Evolutionary conservation across 2,797 vertebrate species (phyloP).

Genomic region (Sebastes hopkinsi): DNA sequence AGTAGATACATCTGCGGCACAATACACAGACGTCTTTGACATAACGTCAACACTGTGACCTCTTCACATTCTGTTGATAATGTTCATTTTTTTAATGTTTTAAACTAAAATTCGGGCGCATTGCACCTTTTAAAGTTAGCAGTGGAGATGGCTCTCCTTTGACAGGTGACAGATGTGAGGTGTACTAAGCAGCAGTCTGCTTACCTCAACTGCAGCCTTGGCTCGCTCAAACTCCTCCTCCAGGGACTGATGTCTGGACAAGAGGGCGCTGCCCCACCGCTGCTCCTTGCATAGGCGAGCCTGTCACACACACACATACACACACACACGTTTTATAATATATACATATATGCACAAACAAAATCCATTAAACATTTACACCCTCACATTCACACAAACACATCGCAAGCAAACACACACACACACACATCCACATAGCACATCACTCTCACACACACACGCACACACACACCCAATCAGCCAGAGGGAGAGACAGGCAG

Average conservation of each 20-base stretch:
- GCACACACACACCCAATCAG: slow-evolving; percentile 24
- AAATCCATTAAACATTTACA: slow-evolving; percentile 17
- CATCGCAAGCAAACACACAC: slow-evolving; percentile 24
- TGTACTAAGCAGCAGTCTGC: slow-evolving; percentile 25
- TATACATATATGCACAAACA: slow-evolving; percentile 40
- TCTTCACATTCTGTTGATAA: not conserved
- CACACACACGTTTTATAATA: slow-evolving; percentile 29
- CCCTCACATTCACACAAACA: slow-evolving; percentile 32
- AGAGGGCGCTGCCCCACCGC: slow-evolving; percentile 88
- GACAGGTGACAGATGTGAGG: slow-evolving; percentile 53
- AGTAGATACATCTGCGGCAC: not conserved
- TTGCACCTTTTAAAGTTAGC: not conserved
- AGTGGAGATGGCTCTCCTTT: not conserved
- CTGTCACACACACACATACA: slow-evolving; percentile 78
- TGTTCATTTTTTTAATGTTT: not conserved
- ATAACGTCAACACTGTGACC: too few relatives aligned
- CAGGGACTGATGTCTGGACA: slow-evolving; percentile 97
- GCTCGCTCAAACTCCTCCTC: slow-evolving; percentile 99
- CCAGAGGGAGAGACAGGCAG: slow-evolving; percentile 60
- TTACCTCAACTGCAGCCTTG: slow-evolving; percentile 99
- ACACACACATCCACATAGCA: slow-evolving; percentile 18
- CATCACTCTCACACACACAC: not conserved
- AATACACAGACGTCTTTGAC: not conserved
- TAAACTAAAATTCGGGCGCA: not conserved
- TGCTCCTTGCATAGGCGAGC: slow-evolving; percentile 91